Conservation (phyloP, 2,888 invertebrate species). For the Brassicogethes aeneus region DNA sequence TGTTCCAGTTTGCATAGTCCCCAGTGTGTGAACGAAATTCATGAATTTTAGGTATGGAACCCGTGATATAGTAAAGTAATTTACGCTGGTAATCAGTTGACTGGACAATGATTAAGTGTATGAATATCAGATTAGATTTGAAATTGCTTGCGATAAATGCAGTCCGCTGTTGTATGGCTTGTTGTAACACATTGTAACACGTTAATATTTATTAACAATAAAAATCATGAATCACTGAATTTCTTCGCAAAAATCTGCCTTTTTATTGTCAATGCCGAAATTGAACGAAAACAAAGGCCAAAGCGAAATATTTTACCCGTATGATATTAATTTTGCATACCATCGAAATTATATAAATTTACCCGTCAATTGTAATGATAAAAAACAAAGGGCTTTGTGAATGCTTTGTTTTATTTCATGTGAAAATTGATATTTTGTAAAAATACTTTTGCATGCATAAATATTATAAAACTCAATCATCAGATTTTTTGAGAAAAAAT, state of each 20-base stretch:
- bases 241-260: constrained; percentile 7
- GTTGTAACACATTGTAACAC: constrained; percentile 10
- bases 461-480: no score
- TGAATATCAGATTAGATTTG: constrained; percentile 41
- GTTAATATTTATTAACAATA: not conserved
- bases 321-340: no score
- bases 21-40: not conserved
- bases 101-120: constrained; percentile 43
- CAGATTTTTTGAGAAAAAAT: no score
- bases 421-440: no score
- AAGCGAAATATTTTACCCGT: no score
- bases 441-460: no score
- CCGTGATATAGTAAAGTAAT: constrained; percentile 30
- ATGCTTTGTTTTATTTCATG: no score
- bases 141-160: constrained; percentile 33
- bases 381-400: no score
- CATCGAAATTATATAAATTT: no score
- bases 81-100: constrained; percentile 42
- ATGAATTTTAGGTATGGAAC: not conserved
- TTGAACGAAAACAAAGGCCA: no score
- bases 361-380: no score
- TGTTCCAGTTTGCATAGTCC: no score
- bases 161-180: not conserved
- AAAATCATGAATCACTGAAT: constrained; percentile 16
- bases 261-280: constrained; percentile 4